These are phyloP conservation scores for Hypocryptadius cinnamomeus DNA, from an alignment of 2,113 vertebrate species.

Conservation along the genomic window DNA sequence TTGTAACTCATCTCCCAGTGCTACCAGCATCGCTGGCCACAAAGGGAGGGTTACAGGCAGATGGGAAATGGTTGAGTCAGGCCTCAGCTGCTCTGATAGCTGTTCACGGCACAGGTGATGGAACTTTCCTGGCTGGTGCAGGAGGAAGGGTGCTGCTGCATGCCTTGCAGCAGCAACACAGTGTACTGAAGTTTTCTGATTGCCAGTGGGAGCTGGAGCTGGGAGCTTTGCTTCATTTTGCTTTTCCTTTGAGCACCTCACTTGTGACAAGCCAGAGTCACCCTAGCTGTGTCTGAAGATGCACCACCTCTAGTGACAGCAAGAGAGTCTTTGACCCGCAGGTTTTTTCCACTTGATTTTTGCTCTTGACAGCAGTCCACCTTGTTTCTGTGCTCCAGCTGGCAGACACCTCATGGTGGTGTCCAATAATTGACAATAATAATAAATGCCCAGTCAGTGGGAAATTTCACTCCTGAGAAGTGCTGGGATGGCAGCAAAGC, in stretches of 20 bases:
- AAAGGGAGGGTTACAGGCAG: neutral
- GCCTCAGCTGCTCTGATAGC: neutral
- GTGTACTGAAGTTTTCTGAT: neutral
- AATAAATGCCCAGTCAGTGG: neutral
- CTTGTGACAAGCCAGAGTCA: neutral
- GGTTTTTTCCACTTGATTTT: neutral
- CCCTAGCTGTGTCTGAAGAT: neutral
- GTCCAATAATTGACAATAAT: neutral
- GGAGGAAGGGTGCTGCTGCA: neutral
- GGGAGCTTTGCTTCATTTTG: neutral
- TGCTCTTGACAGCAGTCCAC: neutral
- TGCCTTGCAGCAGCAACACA: neutral
- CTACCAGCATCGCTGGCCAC: accelerated
- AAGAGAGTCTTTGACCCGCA: neutral
- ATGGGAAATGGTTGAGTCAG: accelerated
- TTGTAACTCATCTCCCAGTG: neutral
- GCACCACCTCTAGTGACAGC: neutral
- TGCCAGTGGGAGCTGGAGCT: neutral
- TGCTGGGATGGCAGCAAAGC: neutral
- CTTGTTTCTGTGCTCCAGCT: neutral
- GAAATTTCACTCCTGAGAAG: neutral
- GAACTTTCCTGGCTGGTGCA: neutral
- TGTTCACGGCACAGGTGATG: accelerated
- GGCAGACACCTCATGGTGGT: neutral
- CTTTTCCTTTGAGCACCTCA: neutral